Percentiles rank a stretch among this genome's conserved stretches.
Conservation (phyloP, 2,113 vertebrate genomes). For the Vanacampus margaritifer region DNA sequence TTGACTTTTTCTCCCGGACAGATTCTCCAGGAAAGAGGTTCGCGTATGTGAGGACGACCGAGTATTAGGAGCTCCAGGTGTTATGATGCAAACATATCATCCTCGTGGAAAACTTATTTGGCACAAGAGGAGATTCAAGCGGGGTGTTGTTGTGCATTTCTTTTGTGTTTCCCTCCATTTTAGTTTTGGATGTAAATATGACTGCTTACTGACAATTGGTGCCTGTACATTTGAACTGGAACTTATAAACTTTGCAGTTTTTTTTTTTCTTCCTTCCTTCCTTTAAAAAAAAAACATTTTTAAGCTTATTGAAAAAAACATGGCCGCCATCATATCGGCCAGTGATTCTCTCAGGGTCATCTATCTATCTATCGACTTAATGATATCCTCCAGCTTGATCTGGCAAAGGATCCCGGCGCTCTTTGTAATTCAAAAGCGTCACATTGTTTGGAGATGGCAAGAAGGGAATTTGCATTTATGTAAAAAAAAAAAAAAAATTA, state of each 20-base stretch:
- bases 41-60: slow-evolving; percentile 86
- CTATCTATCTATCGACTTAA: slow-evolving; percentile 42
- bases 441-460: neutral
- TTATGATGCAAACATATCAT: slow-evolving; percentile 76
- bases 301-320: slow-evolving; percentile 41
- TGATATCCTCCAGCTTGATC: slow-evolving; percentile 51
- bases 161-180: slow-evolving; percentile 47
- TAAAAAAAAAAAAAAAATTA: neutral
- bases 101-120: slow-evolving; percentile 69
- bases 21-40: slow-evolving; percentile 97
- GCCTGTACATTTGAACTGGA: slow-evolving; percentile 73
- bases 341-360: slow-evolving; percentile 73
- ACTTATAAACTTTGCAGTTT: slow-evolving; percentile 46
- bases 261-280: neutral
- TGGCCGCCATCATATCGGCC: slow-evolving; percentile 60
- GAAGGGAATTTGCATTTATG: slow-evolving; percentile 28
- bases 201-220: slow-evolving; percentile 70
- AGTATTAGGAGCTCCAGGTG: slow-evolving; percentile 69
- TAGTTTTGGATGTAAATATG: slow-evolving; percentile 62
- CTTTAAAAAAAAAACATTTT: no score
- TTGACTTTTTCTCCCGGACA: slow-evolving; percentile 64
- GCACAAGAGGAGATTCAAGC: slow-evolving; percentile 70
- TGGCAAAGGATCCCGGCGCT: slow-evolving; percentile 48
- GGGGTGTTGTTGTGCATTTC: slow-evolving; percentile 30
- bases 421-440: slow-evolving; percentile 37